phyloP scores from a whole-genome alignment of 1,140 invertebrate species.

The Ptiloglossa arizonensis region DNA sequence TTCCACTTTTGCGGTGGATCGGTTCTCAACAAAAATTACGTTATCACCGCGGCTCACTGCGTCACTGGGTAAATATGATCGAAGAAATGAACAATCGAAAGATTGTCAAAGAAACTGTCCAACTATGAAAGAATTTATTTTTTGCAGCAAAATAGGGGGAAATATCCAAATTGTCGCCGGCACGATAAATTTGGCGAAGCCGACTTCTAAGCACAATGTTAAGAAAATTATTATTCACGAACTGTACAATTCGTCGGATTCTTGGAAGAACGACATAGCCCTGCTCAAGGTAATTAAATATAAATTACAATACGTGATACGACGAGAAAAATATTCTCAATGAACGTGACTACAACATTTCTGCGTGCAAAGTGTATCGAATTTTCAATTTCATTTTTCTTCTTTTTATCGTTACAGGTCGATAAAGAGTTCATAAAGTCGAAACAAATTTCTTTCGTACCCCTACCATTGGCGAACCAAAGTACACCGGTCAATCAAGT shows the following conservation, averaged over 20 bases:
- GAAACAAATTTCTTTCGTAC: slow-evolving; percentile 10
- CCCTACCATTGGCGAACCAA: slow-evolving; percentile 1
- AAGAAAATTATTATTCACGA: slow-evolving; percentile 58
- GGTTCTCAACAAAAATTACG: slow-evolving; percentile 79
- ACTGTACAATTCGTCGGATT: slow-evolving; percentile 33
- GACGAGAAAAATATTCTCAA: background rate
- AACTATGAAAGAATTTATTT: background rate
- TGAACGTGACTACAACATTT: background rate
- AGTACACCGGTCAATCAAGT: slow-evolving; percentile 11
- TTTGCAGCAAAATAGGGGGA: background rate
- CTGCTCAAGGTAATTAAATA: slow-evolving; percentile 52
- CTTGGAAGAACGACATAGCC: slow-evolving; percentile 65
- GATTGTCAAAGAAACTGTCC: background rate
- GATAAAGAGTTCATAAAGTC: slow-evolving; percentile 29
- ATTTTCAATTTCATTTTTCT: background rate
- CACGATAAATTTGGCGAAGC: slow-evolving; percentile 30
- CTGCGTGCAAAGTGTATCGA: background rate
- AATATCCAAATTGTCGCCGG: slow-evolving; percentile 50
- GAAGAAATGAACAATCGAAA: background rate
- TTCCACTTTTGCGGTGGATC: slow-evolving; percentile 81
- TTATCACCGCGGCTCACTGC: slow-evolving; percentile 82
- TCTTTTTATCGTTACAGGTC: slow-evolving; percentile 33
- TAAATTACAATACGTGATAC: no score
- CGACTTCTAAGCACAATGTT: slow-evolving; percentile 3
- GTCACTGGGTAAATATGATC: slow-evolving; percentile 59